Evolutionary conservation across 2,797 vertebrate species (phyloP).

Genomic region (Anniella stebbinsi): DNA sequence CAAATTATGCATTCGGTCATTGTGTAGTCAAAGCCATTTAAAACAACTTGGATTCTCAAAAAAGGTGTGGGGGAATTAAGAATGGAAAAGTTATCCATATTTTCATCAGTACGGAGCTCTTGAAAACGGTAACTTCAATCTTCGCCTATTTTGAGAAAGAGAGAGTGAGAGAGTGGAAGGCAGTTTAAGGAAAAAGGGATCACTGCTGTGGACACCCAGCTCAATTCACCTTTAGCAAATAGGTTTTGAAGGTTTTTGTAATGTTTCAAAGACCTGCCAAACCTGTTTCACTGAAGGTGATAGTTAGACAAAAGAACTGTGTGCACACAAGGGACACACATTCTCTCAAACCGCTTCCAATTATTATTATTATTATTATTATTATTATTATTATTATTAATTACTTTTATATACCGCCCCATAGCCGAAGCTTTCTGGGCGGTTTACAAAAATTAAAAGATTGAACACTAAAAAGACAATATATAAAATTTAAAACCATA

Average conservation of each 20-base stretch:
- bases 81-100: neutral
- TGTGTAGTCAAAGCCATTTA: neutral
- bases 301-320: neutral
- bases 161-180: neutral
- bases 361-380: too few relatives aligned
- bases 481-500: too few relatives aligned
- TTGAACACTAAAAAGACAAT: too few relatives aligned
- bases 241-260: neutral
- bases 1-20: conserved; percentile 1
- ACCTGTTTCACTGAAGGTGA: neutral
- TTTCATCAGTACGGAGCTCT: neutral
- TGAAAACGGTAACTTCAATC: neutral
- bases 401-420: too few relatives aligned
- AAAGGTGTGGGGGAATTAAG: neutral
- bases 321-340: neutral
- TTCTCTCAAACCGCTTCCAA: neutral
- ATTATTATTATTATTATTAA: too few relatives aligned
- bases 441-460: too few relatives aligned
- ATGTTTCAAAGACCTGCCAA: neutral
- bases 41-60: neutral
- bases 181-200: neutral
- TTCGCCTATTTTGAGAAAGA: neutral
- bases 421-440: too few relatives aligned
- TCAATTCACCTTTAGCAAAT: neutral
- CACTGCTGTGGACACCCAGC: neutral